These are phyloP conservation scores for Uloborus diversus DNA, from an alignment of 1,140 invertebrate species.

Conservation along the genomic window DNA sequence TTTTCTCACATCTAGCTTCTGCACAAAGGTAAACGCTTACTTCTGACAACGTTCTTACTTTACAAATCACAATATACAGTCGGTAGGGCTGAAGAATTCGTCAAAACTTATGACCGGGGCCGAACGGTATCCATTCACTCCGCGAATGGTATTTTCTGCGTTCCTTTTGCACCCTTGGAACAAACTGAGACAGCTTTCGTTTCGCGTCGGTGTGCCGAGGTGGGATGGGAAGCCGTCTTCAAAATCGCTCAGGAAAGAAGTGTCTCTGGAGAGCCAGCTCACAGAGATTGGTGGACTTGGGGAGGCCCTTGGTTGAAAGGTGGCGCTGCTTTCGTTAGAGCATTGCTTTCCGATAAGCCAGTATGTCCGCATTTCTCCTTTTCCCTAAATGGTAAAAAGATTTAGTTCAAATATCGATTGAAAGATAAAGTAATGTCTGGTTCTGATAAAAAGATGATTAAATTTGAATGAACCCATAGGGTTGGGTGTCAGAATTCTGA, in stretches of 20 bases:
- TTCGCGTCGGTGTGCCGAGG: slow-evolving; percentile 59
- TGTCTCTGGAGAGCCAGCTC: too few species aligned
- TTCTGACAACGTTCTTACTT: neutral
- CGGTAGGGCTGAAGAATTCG: neutral
- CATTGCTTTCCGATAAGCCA: slow-evolving; percentile 79
- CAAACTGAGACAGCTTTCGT: slow-evolving; percentile 36
- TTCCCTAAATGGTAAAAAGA: slow-evolving; percentile 73
- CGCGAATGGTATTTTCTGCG: neutral
- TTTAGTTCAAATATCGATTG: too few species aligned
- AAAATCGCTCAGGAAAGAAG: slow-evolving; percentile 29
- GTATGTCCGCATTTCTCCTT: slow-evolving; percentile 87
- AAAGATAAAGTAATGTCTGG: too few species aligned
- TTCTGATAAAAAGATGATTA: too few species aligned
- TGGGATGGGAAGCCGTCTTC: slow-evolving; percentile 56
- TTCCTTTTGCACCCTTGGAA: slow-evolving; percentile 77
- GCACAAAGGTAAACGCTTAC: too few species aligned
- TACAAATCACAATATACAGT: neutral
- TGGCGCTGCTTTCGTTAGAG: too few species aligned
- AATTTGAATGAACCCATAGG: too few species aligned
- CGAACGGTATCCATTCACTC: slow-evolving; percentile 18
- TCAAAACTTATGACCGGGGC: slow-evolving; percentile 18
- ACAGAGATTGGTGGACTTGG: too few species aligned
- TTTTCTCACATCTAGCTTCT: too few species aligned
- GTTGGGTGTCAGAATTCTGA: too few species aligned
- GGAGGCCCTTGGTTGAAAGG: too few species aligned